Base-by-base conservation (phyloP, 2,797 vertebrate species). In the Pipistrellus pipistrellus region DNA sequence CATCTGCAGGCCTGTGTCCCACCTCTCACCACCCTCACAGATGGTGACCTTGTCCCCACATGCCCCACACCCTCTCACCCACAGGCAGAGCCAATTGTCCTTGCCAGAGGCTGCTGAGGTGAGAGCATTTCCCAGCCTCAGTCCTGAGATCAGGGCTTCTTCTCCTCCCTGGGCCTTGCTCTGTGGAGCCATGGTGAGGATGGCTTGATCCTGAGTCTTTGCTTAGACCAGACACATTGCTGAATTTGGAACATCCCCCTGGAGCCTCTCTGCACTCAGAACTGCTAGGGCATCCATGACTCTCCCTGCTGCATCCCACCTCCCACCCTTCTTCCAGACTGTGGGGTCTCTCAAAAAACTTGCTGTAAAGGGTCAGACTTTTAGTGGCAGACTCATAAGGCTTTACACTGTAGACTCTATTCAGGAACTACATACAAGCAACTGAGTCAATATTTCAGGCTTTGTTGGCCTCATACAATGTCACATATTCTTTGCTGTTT, bases 231-330 rank as follows among this genome's bases (percentile, higher is more conserved):
- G 78, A 75, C 15, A 72, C 20, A 23, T 0, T 5, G n/a, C 32
- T n/a, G 38, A 78, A 1, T 64, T 44, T 46, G 46, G 51, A 21
- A 62, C 7, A 2, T 7, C n/a, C 46, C 30, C 10, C n/a, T 35
- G 41, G n/a, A 4, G 6, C 15, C 9, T 32, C 55, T 10, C 59
- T 53, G 9, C 44, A 27, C 27, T 17, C 2, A 1, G 14, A 78
- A 32, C 75, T 62, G 14, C 6, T 25, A 15, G 38, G 30, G 25
- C 2, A 35, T 32, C 23, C 12, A 9, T 32, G 30, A 55, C 8
- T 12, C 5, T 10, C 14, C 8, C 35, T 18, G 0, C 6, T 10
- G 4, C 20, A 8, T 9, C 38, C 35, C 1, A 4, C 5, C 5
- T 27, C 13, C 30, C 13, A 8, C 23, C 4, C 21, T 35, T 13